phyloP scores from a whole-genome alignment of 2,797 vertebrate genomes.

The Cephalopachus bancanus region DNA sequence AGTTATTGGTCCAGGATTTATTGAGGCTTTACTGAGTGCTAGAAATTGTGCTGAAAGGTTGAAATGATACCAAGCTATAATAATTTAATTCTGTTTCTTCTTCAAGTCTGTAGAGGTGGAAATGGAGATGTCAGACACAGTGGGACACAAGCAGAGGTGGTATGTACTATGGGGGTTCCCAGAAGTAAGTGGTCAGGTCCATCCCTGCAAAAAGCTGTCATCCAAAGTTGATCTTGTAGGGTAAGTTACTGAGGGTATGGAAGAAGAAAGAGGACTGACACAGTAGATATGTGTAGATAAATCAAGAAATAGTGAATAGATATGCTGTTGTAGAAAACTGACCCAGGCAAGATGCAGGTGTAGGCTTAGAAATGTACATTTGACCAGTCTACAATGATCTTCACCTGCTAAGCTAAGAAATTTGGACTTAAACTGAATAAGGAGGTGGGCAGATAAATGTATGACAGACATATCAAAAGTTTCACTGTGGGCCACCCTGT shows the following conservation, averaged over 20 bases:
- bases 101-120: background rate
- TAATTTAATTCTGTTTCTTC: background rate
- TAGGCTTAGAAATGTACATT: background rate
- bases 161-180: accelerated
- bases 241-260: accelerated
- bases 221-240: background rate
- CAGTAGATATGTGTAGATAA: background rate
- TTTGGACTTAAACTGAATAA: background rate
- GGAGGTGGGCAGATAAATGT: background rate
- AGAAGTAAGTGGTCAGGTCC: background rate
- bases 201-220: background rate
- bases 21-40: background rate
- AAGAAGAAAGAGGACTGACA: background rate
- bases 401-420: background rate
- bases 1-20: background rate
- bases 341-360: background rate
- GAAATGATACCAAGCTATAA: background rate
- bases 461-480: background rate
- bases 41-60: background rate
- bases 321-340: background rate
- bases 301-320: background rate
- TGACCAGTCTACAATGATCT: background rate
- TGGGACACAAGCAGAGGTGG: background rate
- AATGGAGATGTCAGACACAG: background rate
- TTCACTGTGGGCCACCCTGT: background rate